Conservation (phyloP, 2,797 vertebrate genomes). For the Sphenopsis melanotis region DNA sequence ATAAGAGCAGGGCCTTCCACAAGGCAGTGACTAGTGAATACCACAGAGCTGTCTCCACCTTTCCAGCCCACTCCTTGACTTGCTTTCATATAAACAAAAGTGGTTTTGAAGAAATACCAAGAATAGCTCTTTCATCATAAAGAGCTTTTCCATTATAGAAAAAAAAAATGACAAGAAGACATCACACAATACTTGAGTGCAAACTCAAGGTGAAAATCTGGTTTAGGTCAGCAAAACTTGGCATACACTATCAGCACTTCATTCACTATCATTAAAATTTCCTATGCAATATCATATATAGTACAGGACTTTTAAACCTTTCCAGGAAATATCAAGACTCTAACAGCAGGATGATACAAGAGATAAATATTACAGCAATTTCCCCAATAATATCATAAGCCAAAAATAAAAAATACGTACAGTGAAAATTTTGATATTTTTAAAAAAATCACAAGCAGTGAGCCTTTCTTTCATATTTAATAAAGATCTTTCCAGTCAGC, state of each 20-base stretch:
- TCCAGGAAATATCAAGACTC: background rate
- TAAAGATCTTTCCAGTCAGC: conserved; percentile 67
- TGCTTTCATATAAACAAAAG: background rate
- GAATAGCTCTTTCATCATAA: background rate
- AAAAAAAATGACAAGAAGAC: background rate
- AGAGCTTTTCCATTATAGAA: background rate
- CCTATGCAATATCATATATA: background rate
- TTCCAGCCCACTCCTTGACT: background rate
- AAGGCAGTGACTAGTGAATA: background rate
- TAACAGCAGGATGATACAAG: background rate
- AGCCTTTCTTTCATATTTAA: conserved; percentile 57
- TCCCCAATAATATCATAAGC: background rate
- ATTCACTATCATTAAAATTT: background rate
- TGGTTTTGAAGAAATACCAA: background rate
- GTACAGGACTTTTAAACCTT: background rate
- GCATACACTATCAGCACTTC: background rate
- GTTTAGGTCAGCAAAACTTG: background rate
- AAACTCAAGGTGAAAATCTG: background rate
- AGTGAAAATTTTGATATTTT: conserved; percentile 54
- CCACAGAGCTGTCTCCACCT: background rate
- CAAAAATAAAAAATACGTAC: background rate
- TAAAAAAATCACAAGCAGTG: conserved; percentile 26
- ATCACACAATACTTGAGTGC: background rate
- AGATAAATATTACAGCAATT: background rate
- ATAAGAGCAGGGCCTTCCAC: background rate